Percentiles rank a stretch among this genome's conserved stretches.
Conservation (phyloP, 2,888 invertebrate genomes). For the Hemistola chrysoprasaria region DNA sequence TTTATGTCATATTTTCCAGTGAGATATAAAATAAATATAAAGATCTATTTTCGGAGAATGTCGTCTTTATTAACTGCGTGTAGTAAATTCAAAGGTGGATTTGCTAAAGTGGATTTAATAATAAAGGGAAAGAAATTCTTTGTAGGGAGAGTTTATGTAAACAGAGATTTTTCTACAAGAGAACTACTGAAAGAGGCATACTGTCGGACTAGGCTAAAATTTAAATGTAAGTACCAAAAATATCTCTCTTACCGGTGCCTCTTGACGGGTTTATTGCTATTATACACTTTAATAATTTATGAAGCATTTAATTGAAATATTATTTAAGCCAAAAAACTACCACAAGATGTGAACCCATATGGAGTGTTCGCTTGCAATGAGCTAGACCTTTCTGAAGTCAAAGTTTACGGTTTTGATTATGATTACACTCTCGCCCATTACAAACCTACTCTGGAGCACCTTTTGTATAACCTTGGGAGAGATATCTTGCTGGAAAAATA, state of each 20-base stretch:
- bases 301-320: too few species aligned
- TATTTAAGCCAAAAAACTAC: slow-evolving; percentile 90
- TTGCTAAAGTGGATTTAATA: slow-evolving; percentile 47
- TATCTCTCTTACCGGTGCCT: neutral
- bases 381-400: slow-evolving; percentile 93
- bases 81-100: slow-evolving; percentile 36
- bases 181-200: slow-evolving; percentile 83
- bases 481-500: slow-evolving; percentile 93
- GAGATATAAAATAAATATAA: slow-evolving; percentile 13
- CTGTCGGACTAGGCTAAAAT: slow-evolving; percentile 85
- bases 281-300: too few species aligned
- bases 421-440: slow-evolving; percentile 99
- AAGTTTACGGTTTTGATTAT: slow-evolving; percentile 98
- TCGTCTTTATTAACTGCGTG: slow-evolving; percentile 42
- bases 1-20: slow-evolving; percentile 22
- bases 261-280: neutral
- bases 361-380: slow-evolving; percentile 99
- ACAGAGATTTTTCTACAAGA: slow-evolving; percentile 58
- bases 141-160: slow-evolving; percentile 17
- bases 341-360: slow-evolving; percentile 91
- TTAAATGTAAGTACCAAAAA: slow-evolving; percentile 85
- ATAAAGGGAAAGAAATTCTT: slow-evolving; percentile 31
- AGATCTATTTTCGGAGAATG: slow-evolving; percentile 32
- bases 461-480: slow-evolving; percentile 95
- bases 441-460: slow-evolving; percentile 92